phyloP scores from a whole-genome alignment of 2,888 invertebrate species.

The Rhamphomyia laevipes region DNA sequence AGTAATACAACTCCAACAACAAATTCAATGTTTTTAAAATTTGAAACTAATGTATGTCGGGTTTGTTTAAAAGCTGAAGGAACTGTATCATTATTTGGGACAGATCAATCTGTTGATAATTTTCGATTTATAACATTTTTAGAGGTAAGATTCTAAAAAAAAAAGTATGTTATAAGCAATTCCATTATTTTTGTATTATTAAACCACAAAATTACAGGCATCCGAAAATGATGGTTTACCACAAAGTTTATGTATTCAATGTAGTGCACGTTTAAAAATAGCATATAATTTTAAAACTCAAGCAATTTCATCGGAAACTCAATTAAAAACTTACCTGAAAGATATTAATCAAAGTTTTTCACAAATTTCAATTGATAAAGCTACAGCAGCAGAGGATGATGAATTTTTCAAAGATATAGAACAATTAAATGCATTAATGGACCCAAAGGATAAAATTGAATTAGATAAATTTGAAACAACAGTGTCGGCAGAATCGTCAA shows the following conservation, averaged over 20 bases:
- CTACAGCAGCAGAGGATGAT: background rate
- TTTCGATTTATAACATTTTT: slow-evolving; percentile 11
- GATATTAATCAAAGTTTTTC: slow-evolving; percentile 10
- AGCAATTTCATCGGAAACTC: slow-evolving; percentile 10
- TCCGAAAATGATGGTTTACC: slow-evolving; percentile 14
- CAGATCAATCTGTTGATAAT: slow-evolving; percentile 3
- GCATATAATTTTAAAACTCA: slow-evolving; percentile 13
- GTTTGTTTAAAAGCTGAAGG: background rate
- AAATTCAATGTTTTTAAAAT: slow-evolving; percentile 6
- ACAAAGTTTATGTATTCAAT: slow-evolving; percentile 12
- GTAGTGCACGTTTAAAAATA: slow-evolving; percentile 12
- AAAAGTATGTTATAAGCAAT: background rate
- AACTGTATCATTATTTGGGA: slow-evolving; percentile 1
- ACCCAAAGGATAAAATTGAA: background rate
- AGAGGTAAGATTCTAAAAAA: slow-evolving; percentile 7
- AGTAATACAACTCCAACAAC: too few relatives aligned
- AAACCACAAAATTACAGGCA: slow-evolving; percentile 5
- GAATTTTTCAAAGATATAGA: background rate
- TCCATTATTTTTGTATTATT: background rate
- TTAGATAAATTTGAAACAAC: background rate
- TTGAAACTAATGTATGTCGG: slow-evolving; percentile 1
- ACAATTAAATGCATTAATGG: background rate
- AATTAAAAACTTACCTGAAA: slow-evolving; percentile 9
- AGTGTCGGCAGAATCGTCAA: too few relatives aligned
- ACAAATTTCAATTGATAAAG: background rate